phyloP scores from a whole-genome alignment of 1,140 invertebrate species.

The Diachasmimorpha longicaudata region DNA sequence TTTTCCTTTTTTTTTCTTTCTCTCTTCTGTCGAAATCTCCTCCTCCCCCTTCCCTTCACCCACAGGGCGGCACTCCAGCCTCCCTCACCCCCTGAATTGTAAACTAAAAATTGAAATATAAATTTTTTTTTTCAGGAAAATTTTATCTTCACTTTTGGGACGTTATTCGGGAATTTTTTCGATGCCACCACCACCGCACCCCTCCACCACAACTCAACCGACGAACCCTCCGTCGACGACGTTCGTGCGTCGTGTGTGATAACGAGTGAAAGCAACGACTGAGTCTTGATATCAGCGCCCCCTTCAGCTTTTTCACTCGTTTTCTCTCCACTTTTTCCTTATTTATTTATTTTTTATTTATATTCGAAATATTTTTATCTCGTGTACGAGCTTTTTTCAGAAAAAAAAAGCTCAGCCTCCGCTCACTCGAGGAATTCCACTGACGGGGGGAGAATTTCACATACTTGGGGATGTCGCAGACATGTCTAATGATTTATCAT shows the following conservation, averaged over 20 bases:
- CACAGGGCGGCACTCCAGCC: neutral
- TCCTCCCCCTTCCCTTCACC: too few species aligned
- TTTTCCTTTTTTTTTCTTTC: neutral
- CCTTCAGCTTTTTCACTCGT: neutral
- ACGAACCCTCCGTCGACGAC: slow-evolving; percentile 21
- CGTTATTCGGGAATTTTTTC: neutral
- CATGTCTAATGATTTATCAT: too few species aligned
- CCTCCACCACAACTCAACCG: neutral
- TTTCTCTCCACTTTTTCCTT: neutral
- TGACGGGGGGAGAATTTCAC: too few species aligned
- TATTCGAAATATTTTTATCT: neutral
- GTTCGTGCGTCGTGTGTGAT: slow-evolving; percentile 25
- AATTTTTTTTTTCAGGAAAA: too few species aligned
- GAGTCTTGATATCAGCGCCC: slow-evolving; percentile 20
- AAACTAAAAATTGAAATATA: too few species aligned
- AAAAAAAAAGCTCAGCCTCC: too few species aligned
- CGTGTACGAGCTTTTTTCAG: neutral
- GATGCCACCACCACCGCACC: slow-evolving; percentile 2
- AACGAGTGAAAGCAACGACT: neutral
- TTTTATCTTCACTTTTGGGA: neutral
- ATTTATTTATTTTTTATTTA: neutral
- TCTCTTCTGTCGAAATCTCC: neutral
- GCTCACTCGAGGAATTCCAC: too few species aligned
- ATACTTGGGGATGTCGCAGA: too few species aligned
- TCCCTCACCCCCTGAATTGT: too few species aligned